Base-by-base conservation (phyloP, 2,888 invertebrate genomes). In the Pyralis farinalis region DNA sequence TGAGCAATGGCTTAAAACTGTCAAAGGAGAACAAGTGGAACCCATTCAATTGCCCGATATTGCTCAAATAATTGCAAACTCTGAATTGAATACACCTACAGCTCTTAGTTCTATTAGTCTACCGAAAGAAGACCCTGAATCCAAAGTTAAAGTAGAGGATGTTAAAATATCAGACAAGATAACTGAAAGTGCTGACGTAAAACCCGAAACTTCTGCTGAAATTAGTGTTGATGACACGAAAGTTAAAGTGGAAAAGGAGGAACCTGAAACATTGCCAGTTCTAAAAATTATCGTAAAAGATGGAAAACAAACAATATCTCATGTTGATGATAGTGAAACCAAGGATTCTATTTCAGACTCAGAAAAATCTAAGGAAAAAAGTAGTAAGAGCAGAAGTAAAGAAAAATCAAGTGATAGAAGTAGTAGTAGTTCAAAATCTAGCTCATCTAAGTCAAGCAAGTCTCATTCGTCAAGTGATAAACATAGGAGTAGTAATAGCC, bases 1-100 rank as follows among this genome's bases (percentile, higher is more conserved):
- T 20, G 95, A 96, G 65, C 95, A 95, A 70, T 97, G 97, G 97
- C 90, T 97, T 58, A 94, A 94, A 75, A 94, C 96, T 42, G 96
- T 97, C 1, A 96, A 97, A 76, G 94, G 94, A 45, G 93, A 94
- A 78, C 88, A 91, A 43, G 90, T 91, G 20, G 75, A 86, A 38
- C 86, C 84, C 37, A 59, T 88, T 43, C 59, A 61, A 48, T 49
- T 76, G 49, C 44, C 60, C 44, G 81, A 91, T 44, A 80, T 91
- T 56, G 66, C 82, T 34, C 66, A 80, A 56, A 74, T 83, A 56
- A 62, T 79, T 63, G 55, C 62, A 32, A 32, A 39, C 7, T 39
- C 39, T 27, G 33, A 39, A 28, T 16, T 27, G 11, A 73, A 74
- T 32, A 73, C 76, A 22, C 66, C 72, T 41, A 52, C 56, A 43